Evolutionary conservation across 2,113 vertebrate species (phyloP), one percentile per base, ranked within the genome.

Genomic region (Ophiodon elongatus): DNA sequence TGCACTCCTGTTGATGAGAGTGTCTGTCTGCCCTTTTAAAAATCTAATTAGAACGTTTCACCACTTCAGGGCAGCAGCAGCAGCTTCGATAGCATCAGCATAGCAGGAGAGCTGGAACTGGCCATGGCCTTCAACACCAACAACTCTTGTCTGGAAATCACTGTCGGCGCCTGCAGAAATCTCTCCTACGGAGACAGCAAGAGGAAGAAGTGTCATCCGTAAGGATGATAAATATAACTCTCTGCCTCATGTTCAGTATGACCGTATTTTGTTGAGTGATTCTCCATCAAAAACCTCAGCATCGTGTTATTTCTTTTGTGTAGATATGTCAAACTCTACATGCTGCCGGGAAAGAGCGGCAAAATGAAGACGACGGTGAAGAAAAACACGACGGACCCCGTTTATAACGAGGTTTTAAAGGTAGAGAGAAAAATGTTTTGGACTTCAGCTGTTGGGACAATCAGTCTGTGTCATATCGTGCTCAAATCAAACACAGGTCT

Each of bases 171-270:
- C 45, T 98, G 97, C 85, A 96, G 90, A 89, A 96, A 97, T 62
- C 93, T 99, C 66, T 87, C 91, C 11, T 93, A 94, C 0, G 97
- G 96, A 80, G 96, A 98, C 19, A 77, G 89, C 79, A 97, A 93
- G 91, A 98, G 91, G 94, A 97, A 85, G 72, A 98, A 96, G 79
- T 98, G 96, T 88, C 96, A 97, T 37, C 97, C 97, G 98, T 98
- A 91, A 96, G 97, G 92, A 82, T n/a, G 1, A 1, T 31, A 23
- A 25, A 10, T 21, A 54, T 7, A 3, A n/a, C 1, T 19, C 23
- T 15, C 4, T 57, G 13, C 7, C 27, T 19, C 10, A 2, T 6
- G 43, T 14, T 31, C 8, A 43, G 14, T 17, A 2, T 19, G 39
- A 23, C 9, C 14, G 0, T 0, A 2, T 43, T 52, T 39, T 29